Evolutionary conservation across 1,140 invertebrate species (phyloP).

Genomic region (Drosophila varians): DNA sequence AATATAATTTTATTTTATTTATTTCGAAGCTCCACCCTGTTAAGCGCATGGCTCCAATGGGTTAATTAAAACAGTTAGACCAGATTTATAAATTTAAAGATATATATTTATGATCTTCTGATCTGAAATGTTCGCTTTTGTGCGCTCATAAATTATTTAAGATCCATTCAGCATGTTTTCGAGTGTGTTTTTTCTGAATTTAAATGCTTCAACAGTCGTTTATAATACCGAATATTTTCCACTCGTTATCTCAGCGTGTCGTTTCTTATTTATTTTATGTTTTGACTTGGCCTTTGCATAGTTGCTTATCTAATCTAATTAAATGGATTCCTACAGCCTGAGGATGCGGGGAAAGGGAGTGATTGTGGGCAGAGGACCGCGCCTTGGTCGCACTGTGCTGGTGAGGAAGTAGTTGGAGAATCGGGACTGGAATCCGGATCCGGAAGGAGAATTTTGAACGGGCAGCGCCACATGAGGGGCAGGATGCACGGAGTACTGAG

Average conservation of each 20-base stretch:
- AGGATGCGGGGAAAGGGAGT: constrained; percentile 63
- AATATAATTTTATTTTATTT: background rate
- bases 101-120: constrained; percentile 11
- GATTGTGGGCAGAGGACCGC: constrained; percentile 69
- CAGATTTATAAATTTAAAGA: background rate
- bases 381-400: constrained; percentile 57
- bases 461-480: constrained; percentile 6
- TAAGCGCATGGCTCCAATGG: background rate
- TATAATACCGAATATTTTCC: constrained; percentile 44
- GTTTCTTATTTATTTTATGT: constrained; percentile 51
- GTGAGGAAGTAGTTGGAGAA: constrained; percentile 62
- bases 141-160: constrained; percentile 33
- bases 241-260: constrained; percentile 35
- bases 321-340: constrained; percentile 50
- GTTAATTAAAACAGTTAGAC: constrained; percentile 8
- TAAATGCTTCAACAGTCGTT: constrained; percentile 29
- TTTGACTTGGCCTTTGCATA: constrained; percentile 25
- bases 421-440: constrained; percentile 21
- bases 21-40: background rate
- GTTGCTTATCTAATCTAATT: constrained; percentile 57
- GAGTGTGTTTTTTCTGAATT: constrained; percentile 20
- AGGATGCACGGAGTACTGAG: constrained; percentile 22
- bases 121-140: constrained; percentile 20
- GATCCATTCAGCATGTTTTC: constrained; percentile 16
- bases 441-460: background rate